Percentiles rank a stretch among this genome's conserved stretches.
Conservation (phyloP, 2,888 invertebrate species). For the Chironomus riparius region DNA sequence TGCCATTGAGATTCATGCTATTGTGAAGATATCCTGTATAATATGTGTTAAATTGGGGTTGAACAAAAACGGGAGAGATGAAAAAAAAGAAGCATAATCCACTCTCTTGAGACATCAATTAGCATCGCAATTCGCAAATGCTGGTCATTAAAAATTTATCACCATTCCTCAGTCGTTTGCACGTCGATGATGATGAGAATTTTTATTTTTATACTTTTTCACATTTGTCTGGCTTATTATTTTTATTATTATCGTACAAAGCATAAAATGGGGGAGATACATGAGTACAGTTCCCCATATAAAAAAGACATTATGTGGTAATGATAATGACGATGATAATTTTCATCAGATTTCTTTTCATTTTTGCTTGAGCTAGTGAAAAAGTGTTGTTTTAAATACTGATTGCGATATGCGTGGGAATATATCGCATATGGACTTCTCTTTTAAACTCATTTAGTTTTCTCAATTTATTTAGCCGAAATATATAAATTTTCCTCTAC, state of each 20-base stretch:
- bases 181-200: neutral
- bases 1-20: neutral
- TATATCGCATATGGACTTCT: too few relatives aligned
- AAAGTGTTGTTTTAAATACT: neutral
- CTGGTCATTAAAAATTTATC: slow-evolving; percentile 22
- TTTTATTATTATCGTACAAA: neutral
- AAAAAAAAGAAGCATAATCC: neutral
- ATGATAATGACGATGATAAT: neutral
- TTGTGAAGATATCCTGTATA: neutral
- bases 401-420: neutral
- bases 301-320: neutral
- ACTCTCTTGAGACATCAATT: slow-evolving; percentile 23
- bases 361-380: neutral
- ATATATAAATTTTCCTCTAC: too few relatives aligned
- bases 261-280: too few relatives aligned
- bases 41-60: neutral
- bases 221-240: neutral
- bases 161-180: neutral
- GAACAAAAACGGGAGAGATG: neutral
- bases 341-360: too few relatives aligned
- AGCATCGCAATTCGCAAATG: slow-evolving; percentile 1
- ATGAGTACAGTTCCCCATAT: too few relatives aligned
- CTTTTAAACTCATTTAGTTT: too few relatives aligned
- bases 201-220: neutral
- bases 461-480: too few relatives aligned